These are phyloP conservation scores for Gallinago nigripennis DNA, from an alignment of 2,797 vertebrate genomes.

Conservation along the genomic window DNA sequence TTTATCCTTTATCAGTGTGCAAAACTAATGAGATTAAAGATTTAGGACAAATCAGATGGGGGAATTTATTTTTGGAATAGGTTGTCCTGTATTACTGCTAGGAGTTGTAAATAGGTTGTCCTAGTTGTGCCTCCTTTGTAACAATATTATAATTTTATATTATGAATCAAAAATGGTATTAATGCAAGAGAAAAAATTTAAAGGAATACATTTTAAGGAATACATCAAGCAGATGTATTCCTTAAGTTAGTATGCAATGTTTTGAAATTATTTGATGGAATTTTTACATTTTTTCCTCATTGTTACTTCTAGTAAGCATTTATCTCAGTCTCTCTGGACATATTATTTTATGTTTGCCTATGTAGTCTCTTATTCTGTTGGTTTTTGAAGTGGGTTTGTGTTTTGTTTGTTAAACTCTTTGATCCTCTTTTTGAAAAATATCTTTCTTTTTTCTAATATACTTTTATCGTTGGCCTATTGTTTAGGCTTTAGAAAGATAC, in stretches of 20 bases:
- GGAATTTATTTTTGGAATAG: slow-evolving; percentile 46
- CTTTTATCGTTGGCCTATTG: neutral
- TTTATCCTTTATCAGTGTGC: slow-evolving; percentile 11
- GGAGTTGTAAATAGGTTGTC: slow-evolving; percentile 19
- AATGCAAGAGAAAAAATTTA: neutral
- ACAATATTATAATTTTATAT: neutral
- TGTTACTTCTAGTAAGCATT: neutral
- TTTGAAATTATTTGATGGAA: neutral
- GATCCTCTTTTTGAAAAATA: neutral
- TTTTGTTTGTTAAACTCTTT: neutral
- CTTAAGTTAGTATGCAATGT: neutral
- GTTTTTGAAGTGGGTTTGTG: neutral
- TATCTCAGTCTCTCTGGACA: neutral
- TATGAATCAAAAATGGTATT: neutral
- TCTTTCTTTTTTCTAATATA: neutral
- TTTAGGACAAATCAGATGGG: slow-evolving; percentile 43
- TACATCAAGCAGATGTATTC: neutral
- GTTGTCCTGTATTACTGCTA: neutral
- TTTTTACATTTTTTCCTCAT: neutral
- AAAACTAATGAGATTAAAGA: slow-evolving; percentile 60
- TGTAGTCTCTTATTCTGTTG: neutral
- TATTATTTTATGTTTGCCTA: neutral
- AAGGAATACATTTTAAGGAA: neutral
- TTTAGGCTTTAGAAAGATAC: neutral
- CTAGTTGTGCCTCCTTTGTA: slow-evolving; percentile 1